Percentiles rank a stretch among this genome's conserved stretches.
Conservation (phyloP, 1,140 invertebrate genomes). For the Calephelis virginiensis region DNA sequence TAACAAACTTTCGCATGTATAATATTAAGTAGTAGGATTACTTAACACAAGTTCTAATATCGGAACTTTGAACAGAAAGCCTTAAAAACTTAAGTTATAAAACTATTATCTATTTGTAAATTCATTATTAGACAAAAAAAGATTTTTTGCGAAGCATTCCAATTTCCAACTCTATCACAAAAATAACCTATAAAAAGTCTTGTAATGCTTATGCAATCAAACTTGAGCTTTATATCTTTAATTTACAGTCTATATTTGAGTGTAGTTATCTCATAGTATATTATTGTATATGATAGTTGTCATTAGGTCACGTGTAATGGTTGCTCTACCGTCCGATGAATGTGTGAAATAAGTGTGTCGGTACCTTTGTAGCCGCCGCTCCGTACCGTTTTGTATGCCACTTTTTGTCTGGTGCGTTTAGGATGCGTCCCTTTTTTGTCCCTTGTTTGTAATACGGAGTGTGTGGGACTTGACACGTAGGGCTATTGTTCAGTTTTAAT, state of each 20-base stretch:
- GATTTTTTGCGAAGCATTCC: constrained; percentile 11
- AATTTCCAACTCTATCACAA: constrained; percentile 14
- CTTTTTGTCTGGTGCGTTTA: constrained; percentile 15
- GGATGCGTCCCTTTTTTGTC: constrained; percentile 52
- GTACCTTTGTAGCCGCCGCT: constrained; percentile 61
- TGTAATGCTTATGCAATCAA: not conserved
- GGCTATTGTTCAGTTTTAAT: constrained; percentile 64
- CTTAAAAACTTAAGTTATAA: not conserved
- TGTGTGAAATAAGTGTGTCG: constrained; percentile 61
- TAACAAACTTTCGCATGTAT: too few species aligned
- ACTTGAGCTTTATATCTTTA: constrained; percentile 19
- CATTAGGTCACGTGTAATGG: constrained; percentile 45
- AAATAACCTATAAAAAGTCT: constrained; percentile 4
- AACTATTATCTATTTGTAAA: constrained; percentile 14
- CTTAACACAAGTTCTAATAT: too few species aligned
- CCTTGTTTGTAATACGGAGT: constrained; percentile 71
- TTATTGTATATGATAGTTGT: constrained; percentile 40
- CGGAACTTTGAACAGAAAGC: too few species aligned
- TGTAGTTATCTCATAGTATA: constrained; percentile 2
- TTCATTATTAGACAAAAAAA: constrained; percentile 3
- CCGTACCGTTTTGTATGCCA: constrained; percentile 53
- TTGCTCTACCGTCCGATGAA: constrained; percentile 42
- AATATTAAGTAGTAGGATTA: too few species aligned
- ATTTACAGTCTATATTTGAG: constrained; percentile 36
- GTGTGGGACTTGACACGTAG: constrained; percentile 74